Percentiles rank a stretch among this genome's conserved stretches.
These are phyloP conservation scores for Diphyllodes magnificus DNA, from an alignment of 2,113 vertebrate species.

Conservation along the genomic window DNA sequence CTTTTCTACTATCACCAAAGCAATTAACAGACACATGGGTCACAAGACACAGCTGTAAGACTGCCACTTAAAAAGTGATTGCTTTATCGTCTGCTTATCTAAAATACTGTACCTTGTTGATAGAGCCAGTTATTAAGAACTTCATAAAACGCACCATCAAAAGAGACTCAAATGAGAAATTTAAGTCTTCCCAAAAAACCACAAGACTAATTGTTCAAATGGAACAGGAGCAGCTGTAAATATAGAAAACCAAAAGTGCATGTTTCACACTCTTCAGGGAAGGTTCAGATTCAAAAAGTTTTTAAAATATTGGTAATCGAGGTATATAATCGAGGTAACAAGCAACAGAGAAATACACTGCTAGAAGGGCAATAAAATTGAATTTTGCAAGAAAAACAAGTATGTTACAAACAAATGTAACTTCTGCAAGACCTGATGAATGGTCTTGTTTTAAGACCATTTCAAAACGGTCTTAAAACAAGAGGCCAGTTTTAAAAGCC, in stretches of 20 bases:
- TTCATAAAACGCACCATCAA: background rate
- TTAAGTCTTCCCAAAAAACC: background rate
- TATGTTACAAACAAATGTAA: background rate
- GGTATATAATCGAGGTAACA: background rate
- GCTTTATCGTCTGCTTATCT: background rate
- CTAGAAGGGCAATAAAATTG: background rate
- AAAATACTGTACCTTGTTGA: background rate
- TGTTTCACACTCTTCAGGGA: background rate
- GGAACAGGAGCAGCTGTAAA: background rate
- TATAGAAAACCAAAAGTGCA: background rate
- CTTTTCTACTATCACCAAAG: background rate
- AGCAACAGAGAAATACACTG: background rate
- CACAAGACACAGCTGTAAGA: background rate
- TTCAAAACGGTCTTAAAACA: too few relatives aligned
- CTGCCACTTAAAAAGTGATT: background rate
- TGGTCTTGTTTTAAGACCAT: too few relatives aligned
- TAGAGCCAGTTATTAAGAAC: background rate
- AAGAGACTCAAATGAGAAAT: background rate
- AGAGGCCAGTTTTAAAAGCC: background rate
- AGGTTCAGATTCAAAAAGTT: background rate
- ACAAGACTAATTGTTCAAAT: background rate
- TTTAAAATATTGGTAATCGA: background rate
- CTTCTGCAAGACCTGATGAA: background rate
- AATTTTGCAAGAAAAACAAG: background rate
- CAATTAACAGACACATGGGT: background rate